Evolutionary conservation across 2,888 invertebrate genomes (phyloP).

Genomic region (Acleris sparsana): DNA sequence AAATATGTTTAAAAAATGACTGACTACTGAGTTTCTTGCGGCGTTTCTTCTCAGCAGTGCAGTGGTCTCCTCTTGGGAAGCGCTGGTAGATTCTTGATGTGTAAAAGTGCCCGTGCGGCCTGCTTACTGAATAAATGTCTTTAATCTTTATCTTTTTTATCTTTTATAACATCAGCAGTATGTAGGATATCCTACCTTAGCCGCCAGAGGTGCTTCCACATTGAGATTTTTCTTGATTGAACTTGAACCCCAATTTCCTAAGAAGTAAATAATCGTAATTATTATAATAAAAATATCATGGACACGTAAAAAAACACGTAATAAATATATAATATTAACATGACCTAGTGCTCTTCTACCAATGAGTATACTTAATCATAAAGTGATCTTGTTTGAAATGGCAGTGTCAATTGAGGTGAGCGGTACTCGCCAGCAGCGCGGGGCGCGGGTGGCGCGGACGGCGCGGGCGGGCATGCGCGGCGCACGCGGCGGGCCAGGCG

Average conservation of each 20-base stretch:
- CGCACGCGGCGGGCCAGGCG: conserved; percentile 41
- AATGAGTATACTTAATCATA: neutral
- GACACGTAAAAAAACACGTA: too few relatives aligned
- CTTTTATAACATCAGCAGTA: too few relatives aligned
- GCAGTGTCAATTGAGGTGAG: too few relatives aligned
- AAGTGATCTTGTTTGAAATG: neutral
- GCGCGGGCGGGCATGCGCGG: conserved; percentile 62
- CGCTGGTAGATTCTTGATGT: too few relatives aligned
- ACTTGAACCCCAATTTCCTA: conserved; percentile 65
- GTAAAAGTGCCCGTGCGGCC: too few relatives aligned
- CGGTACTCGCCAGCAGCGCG: conserved; percentile 53
- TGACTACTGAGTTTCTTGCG: too few relatives aligned
- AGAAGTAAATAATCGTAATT: neutral
- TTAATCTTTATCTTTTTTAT: too few relatives aligned
- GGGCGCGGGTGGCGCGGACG: conserved; percentile 52
- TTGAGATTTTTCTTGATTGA: conserved; percentile 58
- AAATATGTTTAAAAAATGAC: too few relatives aligned
- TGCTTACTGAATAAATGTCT: too few relatives aligned
- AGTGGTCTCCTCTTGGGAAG: too few relatives aligned
- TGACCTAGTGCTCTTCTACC: neutral
- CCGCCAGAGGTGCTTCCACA: conserved; percentile 48
- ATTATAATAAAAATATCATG: neutral
- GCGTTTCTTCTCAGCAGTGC: too few relatives aligned
- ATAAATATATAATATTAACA: neutral
- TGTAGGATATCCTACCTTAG: conserved; percentile 26